These are phyloP conservation scores for Jordanella pulchra DNA, from an alignment of 2,797 vertebrate species.

Conservation along the genomic window DNA sequence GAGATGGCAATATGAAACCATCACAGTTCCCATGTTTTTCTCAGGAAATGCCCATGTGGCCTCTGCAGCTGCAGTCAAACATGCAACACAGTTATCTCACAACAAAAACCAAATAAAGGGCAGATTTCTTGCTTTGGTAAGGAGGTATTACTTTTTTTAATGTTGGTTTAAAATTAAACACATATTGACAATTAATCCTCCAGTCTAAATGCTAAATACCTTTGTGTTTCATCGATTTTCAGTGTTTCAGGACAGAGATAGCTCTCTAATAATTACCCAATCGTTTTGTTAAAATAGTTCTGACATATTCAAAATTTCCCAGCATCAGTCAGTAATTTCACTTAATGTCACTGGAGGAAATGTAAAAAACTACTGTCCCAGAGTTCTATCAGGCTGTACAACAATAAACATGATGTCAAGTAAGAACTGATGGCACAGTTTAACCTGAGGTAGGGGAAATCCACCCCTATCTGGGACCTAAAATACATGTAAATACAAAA, in stretches of 20 bases:
- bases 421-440: background rate
- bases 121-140: background rate
- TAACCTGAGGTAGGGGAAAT: background rate
- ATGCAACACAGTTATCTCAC: background rate
- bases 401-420: background rate
- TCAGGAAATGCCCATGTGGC: conserved; percentile 22
- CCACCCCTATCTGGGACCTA: background rate
- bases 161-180: background rate
- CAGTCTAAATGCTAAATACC: background rate
- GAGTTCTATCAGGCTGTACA: background rate
- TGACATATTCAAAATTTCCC: background rate
- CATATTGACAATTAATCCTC: background rate
- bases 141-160: background rate
- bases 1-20: conserved; percentile 40
- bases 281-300: background rate
- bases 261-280: background rate
- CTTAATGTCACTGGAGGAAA: background rate
- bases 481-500: background rate
- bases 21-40: conserved; percentile 30
- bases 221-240: background rate
- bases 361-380: background rate
- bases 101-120: conserved; percentile 1
- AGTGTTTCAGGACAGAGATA: background rate
- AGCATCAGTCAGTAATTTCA: background rate
- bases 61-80: conserved; percentile 15